Conservation (phyloP, 2,797 vertebrate species). For the Argentina silus region DNA sequence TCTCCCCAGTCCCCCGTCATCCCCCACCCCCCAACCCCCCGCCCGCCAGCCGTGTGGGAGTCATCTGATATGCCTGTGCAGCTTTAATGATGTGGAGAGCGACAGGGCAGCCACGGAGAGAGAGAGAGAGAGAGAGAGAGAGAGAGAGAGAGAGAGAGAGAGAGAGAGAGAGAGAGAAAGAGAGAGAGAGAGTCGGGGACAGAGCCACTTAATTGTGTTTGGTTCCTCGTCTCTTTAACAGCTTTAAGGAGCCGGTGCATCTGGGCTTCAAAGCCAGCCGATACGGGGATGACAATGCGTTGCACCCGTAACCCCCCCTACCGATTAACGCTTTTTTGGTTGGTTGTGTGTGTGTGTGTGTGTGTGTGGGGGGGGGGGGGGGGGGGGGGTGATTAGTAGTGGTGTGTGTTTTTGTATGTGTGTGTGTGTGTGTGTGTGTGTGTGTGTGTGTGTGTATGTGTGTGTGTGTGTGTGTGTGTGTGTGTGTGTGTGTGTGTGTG, state of each 20-base stretch:
- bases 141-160: too few relatives aligned
- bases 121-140: too few relatives aligned
- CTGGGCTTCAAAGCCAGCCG: constrained; percentile 42
- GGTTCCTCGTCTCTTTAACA: constrained; percentile 27
- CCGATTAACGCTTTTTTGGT: constrained; percentile 45
- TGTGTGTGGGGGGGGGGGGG: constrained; percentile 1
- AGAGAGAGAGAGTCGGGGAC: background rate
- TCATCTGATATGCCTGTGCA: constrained; percentile 50
- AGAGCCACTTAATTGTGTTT: constrained; percentile 68
- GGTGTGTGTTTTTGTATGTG: constrained; percentile 17
- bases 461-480: constrained; percentile 35
- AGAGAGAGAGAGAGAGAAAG: too few relatives aligned
- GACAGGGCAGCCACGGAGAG: constrained; percentile 15
- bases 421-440: constrained; percentile 65
- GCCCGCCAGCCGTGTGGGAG: constrained; percentile 48
- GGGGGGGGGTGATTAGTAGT: constrained; percentile 73
- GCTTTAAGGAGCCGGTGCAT: constrained; percentile 33
- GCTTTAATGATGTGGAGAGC: constrained; percentile 56
- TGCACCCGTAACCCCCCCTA: constrained; percentile 32
- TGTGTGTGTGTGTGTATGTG: constrained; percentile 18
- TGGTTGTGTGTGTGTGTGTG: constrained; percentile 39
- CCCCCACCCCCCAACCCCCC: background rate
- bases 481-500: constrained; percentile 7
- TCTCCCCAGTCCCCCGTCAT: constrained; percentile 14
- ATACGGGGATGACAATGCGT: constrained; percentile 46